These are phyloP conservation scores for Baryphthengus martii DNA, from an alignment of 2,113 vertebrate species.

Conservation along the genomic window DNA sequence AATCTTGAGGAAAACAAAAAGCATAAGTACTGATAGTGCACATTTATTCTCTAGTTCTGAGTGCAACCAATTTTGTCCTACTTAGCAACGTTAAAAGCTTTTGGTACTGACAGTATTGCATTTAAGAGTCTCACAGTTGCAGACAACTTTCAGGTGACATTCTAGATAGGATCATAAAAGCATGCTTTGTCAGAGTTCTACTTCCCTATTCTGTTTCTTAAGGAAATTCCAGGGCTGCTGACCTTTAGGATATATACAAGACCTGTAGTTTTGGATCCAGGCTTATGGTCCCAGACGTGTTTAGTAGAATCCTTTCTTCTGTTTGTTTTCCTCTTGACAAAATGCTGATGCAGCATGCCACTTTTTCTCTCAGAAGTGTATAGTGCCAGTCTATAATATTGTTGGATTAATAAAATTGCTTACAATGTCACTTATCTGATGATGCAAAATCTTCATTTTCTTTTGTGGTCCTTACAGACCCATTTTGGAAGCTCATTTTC, in stretches of 20 bases:
- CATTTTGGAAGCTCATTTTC: not conserved
- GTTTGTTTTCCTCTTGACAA: not conserved
- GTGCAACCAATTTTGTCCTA: not conserved
- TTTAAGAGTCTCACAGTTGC: not conserved
- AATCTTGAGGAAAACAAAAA: not conserved
- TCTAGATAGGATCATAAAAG: not conserved
- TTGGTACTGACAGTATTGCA: not conserved
- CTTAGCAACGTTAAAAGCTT: not conserved
- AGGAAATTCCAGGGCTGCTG: not conserved
- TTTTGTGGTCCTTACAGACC: not conserved
- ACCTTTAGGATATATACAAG: not conserved
- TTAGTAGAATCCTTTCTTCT: not conserved
- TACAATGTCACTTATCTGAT: not conserved
- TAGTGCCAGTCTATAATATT: not conserved
- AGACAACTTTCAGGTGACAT: not conserved
- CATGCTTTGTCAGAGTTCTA: not conserved
- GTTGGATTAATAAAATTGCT: not conserved
- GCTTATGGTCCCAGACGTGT: not conserved
- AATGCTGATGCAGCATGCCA: not conserved
- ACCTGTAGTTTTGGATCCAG: not conserved
- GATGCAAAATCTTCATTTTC: not conserved
- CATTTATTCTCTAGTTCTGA: not conserved
- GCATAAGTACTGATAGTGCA: fast-evolving
- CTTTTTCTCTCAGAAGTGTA: not conserved
- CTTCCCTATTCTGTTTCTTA: not conserved